Percentiles rank a stretch among this genome's conserved stretches.
Conservation (phyloP, 1,140 invertebrate genomes). For the Drosophila miranda region DNA sequence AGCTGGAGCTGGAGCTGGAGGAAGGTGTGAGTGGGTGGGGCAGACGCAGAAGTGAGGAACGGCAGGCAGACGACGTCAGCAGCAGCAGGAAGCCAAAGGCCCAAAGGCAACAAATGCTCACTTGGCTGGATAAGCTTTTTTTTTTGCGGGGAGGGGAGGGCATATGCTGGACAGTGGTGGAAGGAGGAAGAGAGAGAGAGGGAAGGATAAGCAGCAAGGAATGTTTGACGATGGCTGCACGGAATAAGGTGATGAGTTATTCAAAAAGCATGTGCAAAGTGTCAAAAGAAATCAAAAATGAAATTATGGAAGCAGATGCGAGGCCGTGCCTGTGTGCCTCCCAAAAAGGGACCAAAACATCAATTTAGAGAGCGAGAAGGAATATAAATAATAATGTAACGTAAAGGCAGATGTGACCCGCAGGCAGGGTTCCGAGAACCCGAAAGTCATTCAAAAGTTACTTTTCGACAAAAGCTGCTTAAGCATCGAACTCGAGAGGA, state of each 20-base stretch:
- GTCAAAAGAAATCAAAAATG: constrained; percentile 76
- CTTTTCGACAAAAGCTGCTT: constrained; percentile 32
- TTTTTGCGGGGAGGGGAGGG: constrained; percentile 3
- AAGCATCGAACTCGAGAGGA: neutral
- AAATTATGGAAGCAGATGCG: constrained; percentile 55
- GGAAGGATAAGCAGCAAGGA: constrained; percentile 4
- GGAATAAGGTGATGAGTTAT: constrained; percentile 70
- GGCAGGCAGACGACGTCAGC: constrained; percentile 32
- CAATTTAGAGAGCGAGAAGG: constrained; percentile 15
- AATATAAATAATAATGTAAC: constrained; percentile 37
- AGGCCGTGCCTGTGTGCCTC: constrained; percentile 1
- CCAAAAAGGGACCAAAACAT: constrained; percentile 25
- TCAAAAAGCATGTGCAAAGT: constrained; percentile 74
- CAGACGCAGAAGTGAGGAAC: neutral
- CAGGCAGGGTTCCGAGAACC: constrained; percentile 41
- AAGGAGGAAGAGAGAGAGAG: neutral
- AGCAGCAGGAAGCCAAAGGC: constrained; percentile 57
- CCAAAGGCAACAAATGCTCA: constrained; percentile 48
- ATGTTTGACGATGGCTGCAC: constrained; percentile 45
- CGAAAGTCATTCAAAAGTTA: constrained; percentile 53
- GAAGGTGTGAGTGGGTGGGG: neutral
- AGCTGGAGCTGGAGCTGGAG: constrained; percentile 7
- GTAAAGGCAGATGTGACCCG: constrained; percentile 49
- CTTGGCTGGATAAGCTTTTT: constrained; percentile 60
- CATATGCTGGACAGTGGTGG: neutral